Base-by-base conservation (phyloP, 2,113 vertebrate genomes). In the Dolichallabes microphthalmus region DNA sequence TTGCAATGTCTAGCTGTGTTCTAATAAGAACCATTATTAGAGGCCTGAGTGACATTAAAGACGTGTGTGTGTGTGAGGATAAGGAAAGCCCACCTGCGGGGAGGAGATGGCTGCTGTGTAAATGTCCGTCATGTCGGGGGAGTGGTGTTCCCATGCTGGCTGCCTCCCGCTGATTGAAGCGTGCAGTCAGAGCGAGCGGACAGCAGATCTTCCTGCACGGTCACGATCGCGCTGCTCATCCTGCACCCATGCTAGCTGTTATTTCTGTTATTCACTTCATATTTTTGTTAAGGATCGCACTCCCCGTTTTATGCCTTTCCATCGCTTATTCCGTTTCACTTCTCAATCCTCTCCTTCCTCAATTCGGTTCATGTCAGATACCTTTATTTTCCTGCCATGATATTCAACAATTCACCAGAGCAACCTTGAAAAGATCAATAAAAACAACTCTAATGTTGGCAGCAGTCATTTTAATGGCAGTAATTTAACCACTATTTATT, bases 11-110 rank as follows among this genome's bases (percentile, higher is more conserved):
- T 19, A 60, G 90, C 90, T 89, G 90, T 89, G 92, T 92, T 92
- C 82, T 91, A 90, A 92, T 92, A 92, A 92, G 88, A 88, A 14
- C 80, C 78, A 52, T 87, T 85, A 91, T 87, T 85, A 91, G 89
- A 80, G 90, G 90, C 87, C 84, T 89, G 84, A 86, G 80, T 84
- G 89, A 92, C 91, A 92, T 93, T 91, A 91, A 91, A 81, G 90
- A 83, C 30, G 60, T 19, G 85, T 53, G 83, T 53, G 83, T 52
- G 71, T 86, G 78, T 57, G 61, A 55, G 74, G 58, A 5, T 22
- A 52, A 61, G 69, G 25, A 75, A 84, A 63, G 17, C 71, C 71
- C 82, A 64, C 69, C 58, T 84, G 69, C 71, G 30, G 69, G 63
- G 83, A 66, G 53, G 60, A 66, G 83, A 39, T 84, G 69, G 82